Evolutionary conservation across 2,888 invertebrate genomes (phyloP), one percentile per base, ranked within the genome.

Genomic region (Stramonita haemastoma): DNA sequence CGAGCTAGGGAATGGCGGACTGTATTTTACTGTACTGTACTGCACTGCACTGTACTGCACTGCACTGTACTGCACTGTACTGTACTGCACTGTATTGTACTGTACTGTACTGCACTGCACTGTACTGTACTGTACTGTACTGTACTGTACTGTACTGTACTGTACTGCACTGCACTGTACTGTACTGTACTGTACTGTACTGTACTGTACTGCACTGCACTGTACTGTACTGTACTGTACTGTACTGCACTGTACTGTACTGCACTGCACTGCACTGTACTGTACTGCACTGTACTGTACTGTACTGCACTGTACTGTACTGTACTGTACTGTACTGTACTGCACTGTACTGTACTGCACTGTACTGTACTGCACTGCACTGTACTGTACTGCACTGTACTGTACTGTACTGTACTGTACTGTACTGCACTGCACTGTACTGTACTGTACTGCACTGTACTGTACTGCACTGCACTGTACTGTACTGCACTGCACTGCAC

Each of bases 281-380:
- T 84, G 84, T n/a, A 56, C 56, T 84, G 56, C 29, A 57, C 29
- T 84, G 56, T 2, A 57, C 29, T 84, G 56, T 29, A 56, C 29
- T 84, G 56, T 57, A 84, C 57, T 84, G n/a, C 17, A 15, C 84
- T 57, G 57, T 84, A 57, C 84, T 84, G 84, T 57, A 57, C 84
- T 84, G 84, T 29, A 84, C 57, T 57, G 66, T 91, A 94, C 94
- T 83, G 46, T 26, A 83, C 46, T 81, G 81, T 36, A 36, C 81
- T 81, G 81, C 36, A 81, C 81, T 81, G 81, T 36, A 36, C 81
- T 81, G 81, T 19, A 36, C 81, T 81, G 81, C 46, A 81, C 81
- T 81, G 81, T 22, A 81, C 81, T 81, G 36, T 22, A 81, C 81
- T 81, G 81, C 26, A 81, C 81, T 81, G 81, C 13, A 81, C 46